Base-by-base conservation (phyloP, 2,888 invertebrate species). In the Slavum lentiscoides region DNA sequence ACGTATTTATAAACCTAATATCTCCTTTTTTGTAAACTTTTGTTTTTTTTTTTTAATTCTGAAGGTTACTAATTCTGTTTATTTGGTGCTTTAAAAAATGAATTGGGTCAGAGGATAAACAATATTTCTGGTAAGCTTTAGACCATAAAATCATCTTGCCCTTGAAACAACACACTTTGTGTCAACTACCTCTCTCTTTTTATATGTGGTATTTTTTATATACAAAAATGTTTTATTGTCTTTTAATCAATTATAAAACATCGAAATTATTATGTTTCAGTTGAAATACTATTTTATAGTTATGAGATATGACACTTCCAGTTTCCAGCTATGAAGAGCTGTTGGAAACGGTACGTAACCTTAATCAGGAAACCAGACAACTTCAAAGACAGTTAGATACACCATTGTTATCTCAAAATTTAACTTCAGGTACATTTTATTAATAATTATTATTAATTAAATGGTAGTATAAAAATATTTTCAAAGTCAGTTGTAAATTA, bases 281-380 rank as follows among this genome's bases (percentile, higher is more conserved):
- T 85, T 85, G 84, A 84, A 84, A 84, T 83, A 84, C 84, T 83
- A 86, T 70, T 72, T 81, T 82, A 87, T 86, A 85, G 80, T 72
- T 80, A 80, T 80, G 80, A 80, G 80, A 80, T 43, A 89, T 89
- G 89, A 89, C 89, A 86, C 87, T 90, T 85, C 90, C 90, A 84
- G 89, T 90, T 84, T 90, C 90, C 83, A 89, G 89, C 85, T 90
- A 90, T 88, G 90, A 90, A 86, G 90, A 89, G 85, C 87, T 90
- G 85, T 87, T 90, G 85, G 88, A 88, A 84, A 89, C 89, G 84
- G 89, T 90, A 83, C 89, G 90, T 83, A 88, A 88, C 84, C 86
- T 90, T 84, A 89, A 89, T 82, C 88, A 89, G 84, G 89, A 90
- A 85, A 89, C 90, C 74, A 88, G 89, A 83, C 88, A 88, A 82